Evolutionary conservation across 2,113 vertebrate genomes (phyloP).

Genomic region (Aspidoscelis tigris): DNA sequence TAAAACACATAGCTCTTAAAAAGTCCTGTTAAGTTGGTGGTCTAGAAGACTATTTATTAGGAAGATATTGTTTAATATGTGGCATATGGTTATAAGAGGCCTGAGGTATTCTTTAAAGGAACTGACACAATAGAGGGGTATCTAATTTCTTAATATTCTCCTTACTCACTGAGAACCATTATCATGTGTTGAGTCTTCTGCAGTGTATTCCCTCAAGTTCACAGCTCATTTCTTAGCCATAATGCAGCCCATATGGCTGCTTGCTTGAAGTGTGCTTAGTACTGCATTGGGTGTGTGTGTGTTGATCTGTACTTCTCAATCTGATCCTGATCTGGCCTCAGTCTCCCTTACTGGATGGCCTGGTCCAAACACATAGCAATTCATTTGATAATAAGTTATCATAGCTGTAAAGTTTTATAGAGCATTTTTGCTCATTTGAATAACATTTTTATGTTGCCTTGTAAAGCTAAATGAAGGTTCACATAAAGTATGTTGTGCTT

Average conservation of each 20-base stretch:
- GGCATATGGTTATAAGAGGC: constrained; percentile 12
- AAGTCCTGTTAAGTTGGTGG: neutral
- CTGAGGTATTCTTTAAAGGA: constrained; percentile 14
- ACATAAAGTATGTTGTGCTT: constrained; percentile 28
- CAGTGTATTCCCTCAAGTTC: constrained; percentile 59
- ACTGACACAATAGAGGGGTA: constrained; percentile 5
- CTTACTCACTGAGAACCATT: constrained; percentile 57
- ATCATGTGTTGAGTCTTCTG: constrained; percentile 57
- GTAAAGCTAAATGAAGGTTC: constrained; percentile 72
- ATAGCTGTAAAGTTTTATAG: constrained; percentile 75
- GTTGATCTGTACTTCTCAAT: constrained; percentile 74
- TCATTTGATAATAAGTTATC: constrained; percentile 57
- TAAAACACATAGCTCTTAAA: no score
- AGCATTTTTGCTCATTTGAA: constrained; percentile 72
- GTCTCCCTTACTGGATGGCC: constrained; percentile 72
- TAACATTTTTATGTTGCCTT: constrained; percentile 69
- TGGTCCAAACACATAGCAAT: constrained; percentile 76
- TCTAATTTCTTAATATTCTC: constrained; percentile 31
- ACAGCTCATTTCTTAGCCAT: constrained; percentile 72
- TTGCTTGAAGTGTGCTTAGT: constrained; percentile 83
- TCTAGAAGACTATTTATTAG: neutral
- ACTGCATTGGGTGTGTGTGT: constrained; percentile 73
- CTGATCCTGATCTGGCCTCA: constrained; percentile 80
- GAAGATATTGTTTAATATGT: neutral
- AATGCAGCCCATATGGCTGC: constrained; percentile 81